These are phyloP conservation scores for Campoletis raptor DNA, from an alignment of 2,888 invertebrate species.

Conservation along the genomic window DNA sequence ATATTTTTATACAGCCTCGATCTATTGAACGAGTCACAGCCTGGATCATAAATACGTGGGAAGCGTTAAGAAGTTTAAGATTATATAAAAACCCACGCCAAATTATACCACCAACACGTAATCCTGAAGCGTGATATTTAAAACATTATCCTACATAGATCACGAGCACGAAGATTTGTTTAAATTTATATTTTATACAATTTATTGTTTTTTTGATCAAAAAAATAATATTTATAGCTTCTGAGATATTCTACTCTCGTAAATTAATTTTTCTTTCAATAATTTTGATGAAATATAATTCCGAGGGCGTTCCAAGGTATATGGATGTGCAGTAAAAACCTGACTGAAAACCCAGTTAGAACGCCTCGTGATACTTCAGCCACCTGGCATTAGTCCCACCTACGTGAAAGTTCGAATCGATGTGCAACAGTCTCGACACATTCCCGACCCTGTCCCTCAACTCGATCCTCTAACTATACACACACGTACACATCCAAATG, in stretches of 20 bases:
- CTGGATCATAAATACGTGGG: constrained; percentile 33
- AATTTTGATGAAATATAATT: background rate
- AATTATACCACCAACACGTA: constrained; percentile 24
- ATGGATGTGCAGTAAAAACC: constrained; percentile 7
- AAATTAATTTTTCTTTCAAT: background rate
- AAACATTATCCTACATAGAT: constrained; percentile 12
- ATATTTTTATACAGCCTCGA: background rate
- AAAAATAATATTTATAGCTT: background rate
- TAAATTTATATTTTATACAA: background rate
- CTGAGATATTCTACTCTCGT: background rate
- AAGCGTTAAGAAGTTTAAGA: constrained; percentile 13
- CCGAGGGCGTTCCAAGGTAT: constrained; percentile 2
- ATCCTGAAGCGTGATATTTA: background rate
- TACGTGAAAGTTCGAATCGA: constrained; percentile 70
- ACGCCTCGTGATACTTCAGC: constrained; percentile 55
- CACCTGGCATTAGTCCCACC: constrained; percentile 71
- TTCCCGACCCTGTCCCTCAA: constrained; percentile 61
- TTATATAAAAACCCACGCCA: constrained; percentile 35
- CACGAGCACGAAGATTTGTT: background rate
- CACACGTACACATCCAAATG: constrained; percentile 36
- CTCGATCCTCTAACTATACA: constrained; percentile 41
- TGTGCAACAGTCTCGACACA: constrained; percentile 60
- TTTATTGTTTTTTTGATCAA: no score
- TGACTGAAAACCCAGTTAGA: constrained; percentile 18
- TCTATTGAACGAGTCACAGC: background rate